Percentiles rank a stretch among this genome's conserved stretches.
phyloP scores from a whole-genome alignment of 2,113 vertebrate species.

The Rhynchomys soricoides region DNA sequence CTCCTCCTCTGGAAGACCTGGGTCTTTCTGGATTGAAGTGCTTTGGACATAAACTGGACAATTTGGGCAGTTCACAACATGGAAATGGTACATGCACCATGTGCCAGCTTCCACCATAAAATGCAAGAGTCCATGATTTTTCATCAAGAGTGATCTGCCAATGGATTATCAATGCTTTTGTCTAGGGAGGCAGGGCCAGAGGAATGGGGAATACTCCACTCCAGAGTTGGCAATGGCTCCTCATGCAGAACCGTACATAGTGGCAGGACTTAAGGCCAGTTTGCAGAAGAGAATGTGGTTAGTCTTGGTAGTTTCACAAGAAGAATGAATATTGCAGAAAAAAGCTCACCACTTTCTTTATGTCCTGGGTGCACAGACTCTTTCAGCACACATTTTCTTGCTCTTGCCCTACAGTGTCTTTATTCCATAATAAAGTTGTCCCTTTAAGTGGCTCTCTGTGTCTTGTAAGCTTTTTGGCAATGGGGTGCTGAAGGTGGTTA shows the following conservation, averaged over 20 bases:
- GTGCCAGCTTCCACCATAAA: not conserved
- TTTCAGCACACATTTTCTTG: not conserved
- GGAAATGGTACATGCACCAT: not conserved
- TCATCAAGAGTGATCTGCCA: not conserved
- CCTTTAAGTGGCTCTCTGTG: not conserved
- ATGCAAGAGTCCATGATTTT: not conserved
- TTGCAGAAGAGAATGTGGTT: not conserved
- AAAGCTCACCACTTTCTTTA: not conserved
- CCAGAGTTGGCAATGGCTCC: not conserved
- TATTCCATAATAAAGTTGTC: not conserved
- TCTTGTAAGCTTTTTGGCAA: not conserved
- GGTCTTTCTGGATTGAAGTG: not conserved
- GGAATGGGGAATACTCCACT: not conserved
- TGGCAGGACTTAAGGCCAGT: not conserved
- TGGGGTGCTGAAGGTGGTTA: not conserved
- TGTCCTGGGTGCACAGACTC: not conserved
- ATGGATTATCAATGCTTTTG: not conserved
- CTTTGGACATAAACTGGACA: not conserved
- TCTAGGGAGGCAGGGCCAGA: not conserved
- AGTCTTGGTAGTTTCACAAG: not conserved
- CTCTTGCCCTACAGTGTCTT: not conserved
- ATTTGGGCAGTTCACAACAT: not conserved
- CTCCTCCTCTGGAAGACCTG: not conserved
- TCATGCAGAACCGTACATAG: not conserved
- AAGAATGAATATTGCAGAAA: not conserved